These are phyloP conservation scores for Mimumesa dahlbomi DNA, from an alignment of 2,888 invertebrate genomes.

Conservation along the genomic window DNA sequence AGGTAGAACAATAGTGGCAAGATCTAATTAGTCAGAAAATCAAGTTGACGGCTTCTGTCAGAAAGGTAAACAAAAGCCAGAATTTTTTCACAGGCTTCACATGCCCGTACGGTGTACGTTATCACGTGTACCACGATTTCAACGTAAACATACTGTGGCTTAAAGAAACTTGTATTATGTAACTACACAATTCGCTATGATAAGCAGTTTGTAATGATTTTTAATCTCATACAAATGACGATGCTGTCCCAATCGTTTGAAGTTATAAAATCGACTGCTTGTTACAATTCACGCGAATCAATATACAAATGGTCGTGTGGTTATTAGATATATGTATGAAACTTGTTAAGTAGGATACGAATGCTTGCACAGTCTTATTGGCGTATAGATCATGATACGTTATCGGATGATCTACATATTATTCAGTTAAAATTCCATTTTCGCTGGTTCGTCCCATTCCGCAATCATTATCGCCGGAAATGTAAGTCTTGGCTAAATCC, in stretches of 20 bases:
- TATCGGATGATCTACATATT: neutral
- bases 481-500: slow-evolving; percentile 22
- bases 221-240: neutral
- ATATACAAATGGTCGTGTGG: no score
- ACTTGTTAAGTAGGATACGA: no score
- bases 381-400: neutral
- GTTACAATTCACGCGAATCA: no score
- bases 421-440: neutral
- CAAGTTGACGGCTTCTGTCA: neutral
- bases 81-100: neutral
- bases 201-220: neutral
- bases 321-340: no score
- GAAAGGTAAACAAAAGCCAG: slow-evolving; percentile 12
- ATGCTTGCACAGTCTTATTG: no score
- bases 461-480: slow-evolving; percentile 21
- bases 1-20: slow-evolving; percentile 17
- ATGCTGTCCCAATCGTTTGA: neutral
- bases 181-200: slow-evolving; percentile 2
- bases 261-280: neutral
- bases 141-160: neutral
- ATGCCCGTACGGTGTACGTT: neutral
- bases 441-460: neutral
- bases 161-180: neutral
- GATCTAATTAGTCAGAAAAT: slow-evolving; percentile 27
- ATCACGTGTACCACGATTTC: neutral